Conservation (phyloP, 2,113 vertebrate genomes). For the Grallaria varia region DNA sequence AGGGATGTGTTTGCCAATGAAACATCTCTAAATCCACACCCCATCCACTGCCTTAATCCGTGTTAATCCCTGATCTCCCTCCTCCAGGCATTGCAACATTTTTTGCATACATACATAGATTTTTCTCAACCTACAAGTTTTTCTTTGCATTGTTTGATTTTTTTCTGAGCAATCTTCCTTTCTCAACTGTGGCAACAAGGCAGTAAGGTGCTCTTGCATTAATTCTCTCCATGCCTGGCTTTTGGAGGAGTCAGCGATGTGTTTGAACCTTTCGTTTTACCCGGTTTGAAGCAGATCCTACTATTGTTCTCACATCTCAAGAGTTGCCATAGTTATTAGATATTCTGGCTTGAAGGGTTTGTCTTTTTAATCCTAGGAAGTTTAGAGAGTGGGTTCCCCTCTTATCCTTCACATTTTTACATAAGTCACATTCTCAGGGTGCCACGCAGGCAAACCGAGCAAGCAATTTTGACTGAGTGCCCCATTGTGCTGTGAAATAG, state of each 20-base stretch:
- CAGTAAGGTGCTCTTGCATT: neutral
- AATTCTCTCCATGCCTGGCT: fast-evolving
- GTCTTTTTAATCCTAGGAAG: neutral
- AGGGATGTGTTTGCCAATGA: fast-evolving
- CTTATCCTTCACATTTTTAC: neutral
- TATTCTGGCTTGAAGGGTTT: neutral
- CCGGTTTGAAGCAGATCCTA: neutral
- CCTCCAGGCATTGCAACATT: neutral
- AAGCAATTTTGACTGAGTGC: neutral
- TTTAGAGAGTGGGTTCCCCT: fast-evolving
- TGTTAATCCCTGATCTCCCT: neutral
- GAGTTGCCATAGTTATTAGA: fast-evolving
- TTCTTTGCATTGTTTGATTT: fast-evolving
- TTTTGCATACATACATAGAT: fast-evolving
- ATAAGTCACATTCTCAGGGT: fast-evolving
- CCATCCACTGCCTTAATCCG: no score
- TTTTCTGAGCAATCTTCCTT: neutral
- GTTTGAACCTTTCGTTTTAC: neutral
- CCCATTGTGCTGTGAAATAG: no score
- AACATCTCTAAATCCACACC: neutral
- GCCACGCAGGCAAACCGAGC: fast-evolving
- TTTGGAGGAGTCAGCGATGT: neutral
- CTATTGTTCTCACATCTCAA: neutral
- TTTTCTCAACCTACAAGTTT: neutral
- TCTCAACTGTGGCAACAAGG: neutral